Conservation (phyloP, 2,113 vertebrate genomes). For the Hyperoodon ampullatus region DNA sequence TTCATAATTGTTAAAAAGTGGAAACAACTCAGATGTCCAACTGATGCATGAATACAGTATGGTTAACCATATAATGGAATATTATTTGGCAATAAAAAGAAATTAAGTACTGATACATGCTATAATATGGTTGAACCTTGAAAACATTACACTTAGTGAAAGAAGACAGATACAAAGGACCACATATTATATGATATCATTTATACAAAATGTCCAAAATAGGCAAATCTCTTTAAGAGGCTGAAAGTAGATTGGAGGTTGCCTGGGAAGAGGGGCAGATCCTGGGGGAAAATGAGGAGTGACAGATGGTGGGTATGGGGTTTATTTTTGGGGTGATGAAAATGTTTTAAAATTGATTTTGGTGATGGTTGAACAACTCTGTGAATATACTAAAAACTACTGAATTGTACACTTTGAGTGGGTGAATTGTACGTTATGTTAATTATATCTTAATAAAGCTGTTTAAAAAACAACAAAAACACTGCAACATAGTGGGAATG, state of each 20-base stretch:
- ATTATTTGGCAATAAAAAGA: neutral
- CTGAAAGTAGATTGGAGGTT: neutral
- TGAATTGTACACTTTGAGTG: neutral
- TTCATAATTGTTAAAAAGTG: neutral
- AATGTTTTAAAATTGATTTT: constrained; percentile 40
- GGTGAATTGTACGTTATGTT: neutral
- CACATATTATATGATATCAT: neutral
- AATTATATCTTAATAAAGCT: constrained; percentile 12
- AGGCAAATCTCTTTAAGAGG: neutral
- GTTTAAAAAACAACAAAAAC: constrained; percentile 35
- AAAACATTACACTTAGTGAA: neutral
- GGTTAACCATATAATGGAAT: neutral
- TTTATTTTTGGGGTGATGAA: neutral
- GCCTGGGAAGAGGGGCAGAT: neutral
- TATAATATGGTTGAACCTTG: neutral
- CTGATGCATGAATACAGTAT: neutral
- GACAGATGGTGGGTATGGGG: neutral
- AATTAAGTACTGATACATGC: neutral
- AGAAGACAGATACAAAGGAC: neutral
- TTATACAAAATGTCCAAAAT: neutral
- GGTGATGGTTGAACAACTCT: neutral
- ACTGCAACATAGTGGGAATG: neutral
- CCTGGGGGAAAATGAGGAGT: neutral
- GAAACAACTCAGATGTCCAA: neutral
- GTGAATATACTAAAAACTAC: neutral